phyloP scores from a whole-genome alignment of 2,113 vertebrate genomes.

The Centropus unirufus region DNA sequence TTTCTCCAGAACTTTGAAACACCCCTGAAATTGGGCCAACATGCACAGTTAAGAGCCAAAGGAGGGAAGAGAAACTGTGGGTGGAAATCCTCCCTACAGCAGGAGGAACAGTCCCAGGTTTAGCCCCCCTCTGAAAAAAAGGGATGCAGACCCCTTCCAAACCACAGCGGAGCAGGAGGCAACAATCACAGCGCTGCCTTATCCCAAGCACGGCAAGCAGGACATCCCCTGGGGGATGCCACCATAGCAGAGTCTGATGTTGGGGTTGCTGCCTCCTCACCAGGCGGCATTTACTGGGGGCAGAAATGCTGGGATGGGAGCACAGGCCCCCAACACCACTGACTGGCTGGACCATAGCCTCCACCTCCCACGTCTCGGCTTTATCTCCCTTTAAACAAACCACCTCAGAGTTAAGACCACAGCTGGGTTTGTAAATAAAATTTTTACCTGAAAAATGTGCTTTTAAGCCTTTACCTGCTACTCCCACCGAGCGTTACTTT shows the following conservation, averaged over 20 bases:
- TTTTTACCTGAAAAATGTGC: neutral
- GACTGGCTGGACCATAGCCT: fast-evolving
- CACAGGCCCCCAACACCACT: neutral
- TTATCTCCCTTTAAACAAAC: neutral
- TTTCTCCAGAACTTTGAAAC: constrained; percentile 25
- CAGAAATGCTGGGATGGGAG: neutral
- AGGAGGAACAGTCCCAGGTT: neutral
- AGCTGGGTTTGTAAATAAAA: neutral
- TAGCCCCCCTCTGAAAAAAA: neutral
- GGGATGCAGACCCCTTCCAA: neutral
- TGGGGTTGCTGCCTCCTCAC: neutral
- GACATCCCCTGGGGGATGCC: fast-evolving
- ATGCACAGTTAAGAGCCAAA: neutral
- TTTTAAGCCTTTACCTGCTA: constrained; percentile 26
- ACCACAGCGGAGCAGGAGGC: neutral
- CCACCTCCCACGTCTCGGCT: neutral
- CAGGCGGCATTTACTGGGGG: neutral
- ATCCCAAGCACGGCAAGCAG: neutral
- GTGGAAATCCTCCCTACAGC: neutral
- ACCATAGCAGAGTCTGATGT: fast-evolving
- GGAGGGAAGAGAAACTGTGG: neutral
- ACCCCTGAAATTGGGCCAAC: neutral
- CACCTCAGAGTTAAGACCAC: neutral
- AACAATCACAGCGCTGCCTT: neutral
- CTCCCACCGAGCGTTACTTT: neutral